Conservation (phyloP, 2,888 invertebrate species). For the Lamellibrachia satsuma region DNA sequence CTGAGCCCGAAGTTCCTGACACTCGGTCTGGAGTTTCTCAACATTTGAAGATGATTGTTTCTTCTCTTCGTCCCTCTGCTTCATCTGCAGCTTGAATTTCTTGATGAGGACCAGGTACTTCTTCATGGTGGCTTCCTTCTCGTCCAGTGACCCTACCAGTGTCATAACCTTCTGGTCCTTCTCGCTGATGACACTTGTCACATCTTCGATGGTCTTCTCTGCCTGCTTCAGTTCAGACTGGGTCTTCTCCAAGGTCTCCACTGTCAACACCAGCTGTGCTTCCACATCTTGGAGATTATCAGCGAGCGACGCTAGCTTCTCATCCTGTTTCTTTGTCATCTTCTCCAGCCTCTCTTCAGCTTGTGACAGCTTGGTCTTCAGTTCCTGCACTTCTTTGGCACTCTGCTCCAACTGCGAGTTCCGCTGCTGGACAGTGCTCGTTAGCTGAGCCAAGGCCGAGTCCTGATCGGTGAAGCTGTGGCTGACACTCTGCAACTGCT, state of each 20-base stretch:
- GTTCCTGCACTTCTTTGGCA: neutral
- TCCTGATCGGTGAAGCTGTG: slow-evolving; percentile 4
- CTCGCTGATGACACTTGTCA: slow-evolving; percentile 23
- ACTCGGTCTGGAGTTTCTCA: neutral
- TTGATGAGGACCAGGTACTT: slow-evolving; percentile 35
- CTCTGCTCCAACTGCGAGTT: neutral
- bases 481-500: neutral
- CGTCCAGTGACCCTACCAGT: neutral
- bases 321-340: neutral
- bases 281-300: slow-evolving; percentile 31
- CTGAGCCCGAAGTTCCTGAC: slow-evolving; percentile 3
- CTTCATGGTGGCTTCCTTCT: slow-evolving; percentile 27
- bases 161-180: slow-evolving; percentile 26
- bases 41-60: neutral
- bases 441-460: slow-evolving; percentile 17
- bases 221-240: neutral
- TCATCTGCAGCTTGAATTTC: slow-evolving; percentile 30
- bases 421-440: neutral
- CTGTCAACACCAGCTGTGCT: slow-evolving; percentile 19
- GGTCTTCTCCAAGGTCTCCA: neutral
- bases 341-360: neutral
- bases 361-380: neutral
- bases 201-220: neutral
- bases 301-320: slow-evolving; percentile 27
- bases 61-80: slow-evolving; percentile 24